Base-by-base conservation (phyloP, 2,888 invertebrate species). In the Biston betularia region DNA sequence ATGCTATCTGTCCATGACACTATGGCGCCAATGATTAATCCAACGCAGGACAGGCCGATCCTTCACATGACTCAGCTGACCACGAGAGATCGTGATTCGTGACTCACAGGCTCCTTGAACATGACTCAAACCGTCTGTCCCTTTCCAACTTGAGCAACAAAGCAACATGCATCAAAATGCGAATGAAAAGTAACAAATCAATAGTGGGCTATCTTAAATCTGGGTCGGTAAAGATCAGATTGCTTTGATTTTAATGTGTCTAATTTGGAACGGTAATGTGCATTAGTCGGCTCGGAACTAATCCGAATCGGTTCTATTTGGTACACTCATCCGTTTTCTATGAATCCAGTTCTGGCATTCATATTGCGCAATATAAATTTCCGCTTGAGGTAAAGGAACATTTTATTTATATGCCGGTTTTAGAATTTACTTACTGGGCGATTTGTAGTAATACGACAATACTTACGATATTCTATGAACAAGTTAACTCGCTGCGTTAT, bases 31-130 rank as follows among this genome's bases (percentile, higher is more conserved):
- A 78, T 82, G 81, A 82, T 82, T 81, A 81, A 80, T 77, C 77
- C 68, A 71, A 67, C 75, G 68, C 79, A 75, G 75, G 69, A 72
- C 79, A 79, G 75, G 75, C 75, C 84, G 79, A 82, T 84, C 81
- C 80, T 77, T 82, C 81, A 83, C 77, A 79, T 89, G 89, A 89
- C 86, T 89, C 89, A 89, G 78, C 24, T 84, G 82, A 85, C 87
- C 87, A 79, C 85, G 78, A 75, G 75, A 80, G 75, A 75, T 83
- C 81, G 79, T 87, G 88, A 88, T 78, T 82, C 79, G 77, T 86
- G 87, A 88, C 79, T 88, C 87, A 86, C 77, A 78, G 73, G 72
- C 68, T 71, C 72, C 67, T 74, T 79, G 75, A 79, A 72, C 65
- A 72, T 86, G 85, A 86, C 80, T 86, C 84, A 82, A 80, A 75